A percentile compares a stretch with the other conserved stretches of the same genome.
These are phyloP conservation scores for Callipepla californica DNA, from an alignment of 2,113 vertebrate genomes.

Conservation along the genomic window DNA sequence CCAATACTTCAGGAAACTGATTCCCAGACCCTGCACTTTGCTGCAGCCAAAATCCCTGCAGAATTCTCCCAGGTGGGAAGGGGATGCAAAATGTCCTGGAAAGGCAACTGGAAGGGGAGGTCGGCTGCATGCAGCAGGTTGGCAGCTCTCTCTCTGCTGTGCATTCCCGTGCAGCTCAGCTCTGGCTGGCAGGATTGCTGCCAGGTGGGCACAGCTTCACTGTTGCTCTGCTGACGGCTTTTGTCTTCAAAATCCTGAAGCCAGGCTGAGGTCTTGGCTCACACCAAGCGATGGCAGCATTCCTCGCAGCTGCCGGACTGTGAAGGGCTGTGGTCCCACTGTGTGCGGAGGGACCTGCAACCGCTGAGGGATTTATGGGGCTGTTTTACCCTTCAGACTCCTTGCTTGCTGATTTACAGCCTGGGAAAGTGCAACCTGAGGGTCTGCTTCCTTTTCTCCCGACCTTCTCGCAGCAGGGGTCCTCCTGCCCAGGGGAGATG, in stretches of 20 bases:
- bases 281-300: background rate
- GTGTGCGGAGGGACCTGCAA: background rate
- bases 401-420: background rate
- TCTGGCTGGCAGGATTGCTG: background rate
- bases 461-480: background rate
- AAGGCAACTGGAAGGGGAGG: background rate
- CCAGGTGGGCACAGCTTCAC: background rate
- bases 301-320: background rate
- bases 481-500: background rate
- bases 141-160: background rate
- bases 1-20: background rate
- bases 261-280: background rate
- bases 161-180: fast-evolving
- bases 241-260: background rate
- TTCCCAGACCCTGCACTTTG: background rate
- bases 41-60: background rate
- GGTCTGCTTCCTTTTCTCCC: background rate
- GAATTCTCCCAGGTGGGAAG: background rate
- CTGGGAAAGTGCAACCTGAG: slow-evolving; percentile 19
- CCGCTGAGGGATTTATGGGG: background rate
- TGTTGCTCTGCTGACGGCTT: background rate
- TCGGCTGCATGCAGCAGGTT: background rate
- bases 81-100: background rate
- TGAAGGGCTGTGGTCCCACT: background rate
- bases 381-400: background rate